Evolutionary conservation across 2,888 invertebrate genomes (phyloP), one percentile per base, ranked within the genome.

Genomic region (Drosophila greeni): DNA sequence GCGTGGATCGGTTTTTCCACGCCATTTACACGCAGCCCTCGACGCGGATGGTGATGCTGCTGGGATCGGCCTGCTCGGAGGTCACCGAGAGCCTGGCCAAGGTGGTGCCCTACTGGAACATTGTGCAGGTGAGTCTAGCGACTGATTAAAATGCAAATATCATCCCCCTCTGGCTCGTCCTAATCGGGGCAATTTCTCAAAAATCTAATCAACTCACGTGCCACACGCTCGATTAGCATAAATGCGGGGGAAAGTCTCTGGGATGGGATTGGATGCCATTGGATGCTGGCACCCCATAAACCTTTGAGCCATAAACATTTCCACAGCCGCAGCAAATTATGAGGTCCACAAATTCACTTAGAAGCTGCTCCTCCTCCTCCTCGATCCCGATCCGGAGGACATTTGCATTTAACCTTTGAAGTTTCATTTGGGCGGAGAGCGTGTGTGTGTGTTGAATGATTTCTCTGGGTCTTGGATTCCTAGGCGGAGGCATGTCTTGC

Each of bases 81-180:
- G 97, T 97, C 57, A 96, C 96, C 0, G 95, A 97, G 89, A 95
- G 95, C 85, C 91, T 97, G 69, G 97, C 96, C 33, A 95, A 96
- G 90, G 94, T 97, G 59, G 95, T 95, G 29, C 95, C 96, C 6
- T 95, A 96, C 86, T 97, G 96, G 96, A 97, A 96, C 87, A 94
- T 97, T 76, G 92, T 97, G 11, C 95, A 97, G 92, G 95, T 95
- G 87, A 85, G 82, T 31, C 14, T 20, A 9, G 11, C 42, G 23
- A 37, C 77, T 78, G 81, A 81, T 83, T 80, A 80, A 81, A 80
- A 80, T 80, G 79, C 74, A 80, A 83, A 79, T 79, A 69, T 51
- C 53, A 42, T 1, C 45, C 51, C 9, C 18, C 18, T 16, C 18
- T 18, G n/a, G 43, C 53, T 20, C 20, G 29, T 7, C 29, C 29